Conservation (phyloP, 2,888 invertebrate species). For the Caenorhabditis doughertyi region DNA sequence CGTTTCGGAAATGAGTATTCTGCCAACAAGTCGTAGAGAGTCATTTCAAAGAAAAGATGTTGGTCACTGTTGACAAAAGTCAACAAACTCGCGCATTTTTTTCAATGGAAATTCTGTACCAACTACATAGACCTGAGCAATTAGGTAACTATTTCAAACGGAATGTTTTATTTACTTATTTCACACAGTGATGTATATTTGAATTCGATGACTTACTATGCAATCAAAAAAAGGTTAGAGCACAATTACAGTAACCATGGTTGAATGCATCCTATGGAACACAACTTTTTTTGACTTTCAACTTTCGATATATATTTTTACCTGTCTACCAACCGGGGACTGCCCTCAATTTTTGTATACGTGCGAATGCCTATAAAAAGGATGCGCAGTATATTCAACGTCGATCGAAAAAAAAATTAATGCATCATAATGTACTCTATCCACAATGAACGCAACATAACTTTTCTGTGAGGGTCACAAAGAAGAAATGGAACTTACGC, state of each 20-base stretch:
- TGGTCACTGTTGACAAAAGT: conserved; percentile 53
- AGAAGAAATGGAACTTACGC: conserved; percentile 44
- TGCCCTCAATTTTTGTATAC: conserved; percentile 41
- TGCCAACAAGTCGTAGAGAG: conserved; percentile 51
- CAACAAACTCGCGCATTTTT: conserved; percentile 26
- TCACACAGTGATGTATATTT: conserved; percentile 1
- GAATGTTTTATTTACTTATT: conserved; percentile 16
- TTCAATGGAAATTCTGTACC: conserved; percentile 7
- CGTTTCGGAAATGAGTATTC: conserved; percentile 63
- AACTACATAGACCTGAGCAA: conserved; percentile 12
- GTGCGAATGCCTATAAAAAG: conserved; percentile 25
- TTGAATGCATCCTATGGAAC: conserved; percentile 42
- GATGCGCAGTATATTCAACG: conserved; percentile 30
- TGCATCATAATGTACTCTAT: conserved; percentile 65
- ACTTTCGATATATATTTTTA: conserved; percentile 49
- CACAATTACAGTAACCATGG: conserved; percentile 54
- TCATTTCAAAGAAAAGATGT: conserved; percentile 46
- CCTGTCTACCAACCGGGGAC: conserved; percentile 22
- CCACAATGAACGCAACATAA: conserved; percentile 52
- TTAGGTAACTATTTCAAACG: conserved; percentile 14
- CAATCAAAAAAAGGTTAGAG: conserved; percentile 27
- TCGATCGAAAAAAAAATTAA: conserved; percentile 50
- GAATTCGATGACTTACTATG: conserved; percentile 13
- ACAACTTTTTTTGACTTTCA: conserved; percentile 15
- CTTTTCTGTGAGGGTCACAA: conserved; percentile 35